A percentile compares a stretch with the other conserved stretches of the same genome.
Conservation (phyloP, 92 coral and sea anemone species). For the Actinernus sp. region DNA sequence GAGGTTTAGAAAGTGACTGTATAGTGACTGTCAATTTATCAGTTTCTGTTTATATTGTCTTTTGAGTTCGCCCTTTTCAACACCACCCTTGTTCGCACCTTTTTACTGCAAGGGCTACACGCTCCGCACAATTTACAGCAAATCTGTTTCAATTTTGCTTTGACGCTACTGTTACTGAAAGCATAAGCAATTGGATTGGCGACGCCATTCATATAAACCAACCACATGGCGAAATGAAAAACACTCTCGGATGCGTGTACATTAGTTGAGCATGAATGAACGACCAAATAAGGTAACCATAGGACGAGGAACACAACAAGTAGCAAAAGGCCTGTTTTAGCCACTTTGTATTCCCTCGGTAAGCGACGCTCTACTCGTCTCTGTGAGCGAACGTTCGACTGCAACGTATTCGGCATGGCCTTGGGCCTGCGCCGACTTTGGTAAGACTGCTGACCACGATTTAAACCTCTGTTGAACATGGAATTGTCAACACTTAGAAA, state of each 20-base stretch:
- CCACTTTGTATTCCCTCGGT: conserved; percentile 85
- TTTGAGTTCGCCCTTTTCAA: too few species aligned
- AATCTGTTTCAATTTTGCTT: conserved; percentile 51
- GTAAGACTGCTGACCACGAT: neutral
- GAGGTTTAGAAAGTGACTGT: too few species aligned
- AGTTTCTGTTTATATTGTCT: too few species aligned
- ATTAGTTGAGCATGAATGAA: conserved; percentile 72
- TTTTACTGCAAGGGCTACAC: too few species aligned
- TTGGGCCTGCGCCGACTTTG: neutral
- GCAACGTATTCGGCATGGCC: neutral
- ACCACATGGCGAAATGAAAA: conserved; percentile 79
- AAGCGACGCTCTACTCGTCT: conserved; percentile 17
- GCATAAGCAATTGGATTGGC: conserved; percentile 91
- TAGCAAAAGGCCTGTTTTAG: conserved; percentile 78
- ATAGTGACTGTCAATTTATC: too few species aligned
- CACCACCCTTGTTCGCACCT: too few species aligned
- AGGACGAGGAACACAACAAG: conserved; percentile 71
- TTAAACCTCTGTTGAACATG: neutral
- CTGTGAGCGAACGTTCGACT: conserved; percentile 5
- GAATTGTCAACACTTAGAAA: neutral
- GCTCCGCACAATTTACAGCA: too few species aligned
- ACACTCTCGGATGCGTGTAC: conserved; percentile 47
- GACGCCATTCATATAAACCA: conserved; percentile 88
- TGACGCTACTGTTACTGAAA: conserved; percentile 64
- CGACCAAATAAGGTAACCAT: conserved; percentile 93